Evolutionary conservation across 2,113 vertebrate genomes (phyloP), one percentile per base, ranked within the genome.

Genomic region (Ophiodon elongatus): DNA sequence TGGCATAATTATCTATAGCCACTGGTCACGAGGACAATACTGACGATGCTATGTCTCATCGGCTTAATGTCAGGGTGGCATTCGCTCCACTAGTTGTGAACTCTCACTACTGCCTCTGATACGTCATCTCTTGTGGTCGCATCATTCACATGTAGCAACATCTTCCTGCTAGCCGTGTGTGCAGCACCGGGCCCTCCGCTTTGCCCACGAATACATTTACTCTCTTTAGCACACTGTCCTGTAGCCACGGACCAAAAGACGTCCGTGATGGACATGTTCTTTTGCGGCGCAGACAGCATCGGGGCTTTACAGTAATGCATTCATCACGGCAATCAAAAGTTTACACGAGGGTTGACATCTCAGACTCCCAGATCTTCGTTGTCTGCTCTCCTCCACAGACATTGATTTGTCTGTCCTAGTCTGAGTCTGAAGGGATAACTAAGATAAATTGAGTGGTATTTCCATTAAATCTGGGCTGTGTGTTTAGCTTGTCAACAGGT

Each of bases 401-500:
- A 92, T 90, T 69, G 86, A 91, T 89, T 81, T 39, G 84, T 43
- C 80, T 69, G 75, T 87, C 79, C 76, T 39, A 2, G 80, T 29
- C 80, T 41, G 64, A 82, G 68, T 74, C 82, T 89, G 79, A 81
- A 71, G 83, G 84, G 82, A 90, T 89, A 90, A 91, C 85, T 86
- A 91, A 91, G 89, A 93, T 88, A 70, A 89, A 93, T 82, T 77
- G 80, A 82, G 69, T 78, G 81, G 76, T 88, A 81, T 89, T 93
- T 89, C 77, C 83, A 87, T 92, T 88, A 88, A 89, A 88, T 88
- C 83, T 47, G 47, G 69, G 56, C 57, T 87, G 80, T 83, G 85
- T 87, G 81, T 88, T 86, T 64, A 73, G 76, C 84, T 87, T 84
- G 85, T 92, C 92, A 93, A 93, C 93, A 92, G 90, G 91, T 93